Base-by-base conservation (phyloP, 2,113 vertebrate genomes). In the Hippopotamus amphibius region DNA sequence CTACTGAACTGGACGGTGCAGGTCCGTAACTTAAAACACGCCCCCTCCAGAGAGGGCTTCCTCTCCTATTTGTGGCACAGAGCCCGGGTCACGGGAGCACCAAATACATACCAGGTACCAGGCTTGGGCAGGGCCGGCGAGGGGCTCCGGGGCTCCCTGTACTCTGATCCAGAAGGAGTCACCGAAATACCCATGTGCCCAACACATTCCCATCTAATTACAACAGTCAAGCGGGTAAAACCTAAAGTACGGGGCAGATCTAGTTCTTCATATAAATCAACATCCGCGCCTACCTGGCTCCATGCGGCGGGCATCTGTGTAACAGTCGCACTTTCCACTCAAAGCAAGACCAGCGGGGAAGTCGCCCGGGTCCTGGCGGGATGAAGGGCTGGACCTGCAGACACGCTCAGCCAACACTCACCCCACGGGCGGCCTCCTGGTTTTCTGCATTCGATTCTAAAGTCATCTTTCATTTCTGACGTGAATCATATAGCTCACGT, bases 281-380 rank as follows among this genome's bases (percentile, higher is more conserved):
- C 13, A n/a, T 24, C 15, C 28, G 80, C 16, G 2, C 19, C 8
- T 33, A 19, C 1, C 2, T 7, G 61, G n/a, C 19, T 63, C 13
- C 1, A n/a, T 14, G 1, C 4, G 0, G 8, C 7, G 5, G 5
- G 2, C 55, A 24, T 30, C 37, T 16, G 26, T 14, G 2, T 5
- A 57, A 89, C 4, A 15, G 33, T 17, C 15, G 2, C n/a, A 24
- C 1, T 50, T 59, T 33, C 66, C 16, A 72, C 6, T 55, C 72
- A 48, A 46, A 63, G 33, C 6, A 21, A 81, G 48, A 72, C n/a
- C 24, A 61, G 24, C 24, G 9, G 68, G 76, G 33, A 37, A 14
- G 16, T 4, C 7, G n/a, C 11, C 61, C 8, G 26, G 7, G 33
- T 14, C 30, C 22, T 28, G 8, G 0, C 0, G 46, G 5, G 4